Percentiles rank a stretch among this genome's conserved stretches.
These are phyloP conservation scores for Polyploca ridens DNA, from an alignment of 2,888 invertebrate genomes.

Conservation along the genomic window DNA sequence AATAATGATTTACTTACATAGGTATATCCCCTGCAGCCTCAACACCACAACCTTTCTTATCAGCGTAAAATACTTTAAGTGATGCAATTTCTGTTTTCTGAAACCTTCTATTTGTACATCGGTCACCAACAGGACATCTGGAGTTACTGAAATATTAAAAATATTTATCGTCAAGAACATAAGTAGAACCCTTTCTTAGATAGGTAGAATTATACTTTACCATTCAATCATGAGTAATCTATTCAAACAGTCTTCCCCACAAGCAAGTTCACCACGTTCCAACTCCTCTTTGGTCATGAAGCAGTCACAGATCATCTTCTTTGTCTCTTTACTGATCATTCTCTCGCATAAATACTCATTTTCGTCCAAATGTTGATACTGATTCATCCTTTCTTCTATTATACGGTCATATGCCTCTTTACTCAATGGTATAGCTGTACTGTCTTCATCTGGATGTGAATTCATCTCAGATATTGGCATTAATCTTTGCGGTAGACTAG, in stretches of 20 bases:
- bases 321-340: constrained; percentile 94
- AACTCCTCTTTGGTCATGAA: constrained; percentile 95
- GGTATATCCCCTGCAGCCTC: constrained; percentile 89
- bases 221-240: constrained; percentile 99
- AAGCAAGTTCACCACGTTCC: constrained; percentile 92
- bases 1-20: constrained; percentile 81
- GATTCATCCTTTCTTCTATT: constrained; percentile 85
- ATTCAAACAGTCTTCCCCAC: constrained; percentile 98
- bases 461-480: constrained; percentile 53
- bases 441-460: constrained; percentile 51
- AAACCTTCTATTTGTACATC: constrained; percentile 97
- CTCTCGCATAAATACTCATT: constrained; percentile 94
- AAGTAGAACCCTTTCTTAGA: constrained; percentile 8
- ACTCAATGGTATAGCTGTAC: constrained; percentile 46
- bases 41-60: constrained; percentile 98
- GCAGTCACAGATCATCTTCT: constrained; percentile 98
- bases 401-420: constrained; percentile 80
- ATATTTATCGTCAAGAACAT: constrained; percentile 12
- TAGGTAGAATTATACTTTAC: constrained; percentile 75
- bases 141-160: constrained; percentile 88
- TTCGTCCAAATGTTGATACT: constrained; percentile 92
- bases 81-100: constrained; percentile 94
- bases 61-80: constrained; percentile 95
- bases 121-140: constrained; percentile 94
- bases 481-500: constrained; percentile 61